Percentiles rank a stretch among this genome's conserved stretches.
phyloP scores from a whole-genome alignment of 2,888 invertebrate genomes.

The Pycnomerus fuliginosus region DNA sequence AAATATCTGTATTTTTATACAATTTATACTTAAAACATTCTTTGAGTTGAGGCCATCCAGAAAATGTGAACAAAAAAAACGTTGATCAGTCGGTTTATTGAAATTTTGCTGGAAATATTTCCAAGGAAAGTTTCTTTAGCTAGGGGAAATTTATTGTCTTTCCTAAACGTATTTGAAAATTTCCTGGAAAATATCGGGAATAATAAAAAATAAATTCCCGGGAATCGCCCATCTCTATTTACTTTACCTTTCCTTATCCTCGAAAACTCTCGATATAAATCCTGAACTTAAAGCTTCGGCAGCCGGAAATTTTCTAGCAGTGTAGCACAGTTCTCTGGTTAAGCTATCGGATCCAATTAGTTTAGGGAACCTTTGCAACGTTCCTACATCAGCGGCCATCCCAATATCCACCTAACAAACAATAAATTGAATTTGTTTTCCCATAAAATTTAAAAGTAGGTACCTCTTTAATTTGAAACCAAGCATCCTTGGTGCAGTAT shows the following conservation, averaged over 20 bases:
- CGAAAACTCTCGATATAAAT: conserved; percentile 75
- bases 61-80: too few species aligned
- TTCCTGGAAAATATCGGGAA: too few species aligned
- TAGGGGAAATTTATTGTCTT: too few species aligned
- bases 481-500: conserved; percentile 86
- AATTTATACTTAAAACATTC: too few species aligned
- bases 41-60: too few species aligned
- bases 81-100: too few species aligned
- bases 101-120: too few species aligned
- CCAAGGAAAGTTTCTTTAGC: too few species aligned
- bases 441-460: conserved; percentile 4
- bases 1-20: too few species aligned
- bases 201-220: neutral
- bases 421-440: conserved; percentile 4
- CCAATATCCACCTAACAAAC: conserved; percentile 65
- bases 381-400: conserved; percentile 94
- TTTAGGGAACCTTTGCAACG: conserved; percentile 89
- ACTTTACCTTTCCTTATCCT: conserved; percentile 66
- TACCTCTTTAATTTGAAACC: conserved; percentile 89
- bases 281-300: conserved; percentile 81
- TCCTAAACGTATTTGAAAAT: too few species aligned
- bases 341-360: conserved; percentile 85
- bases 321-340: conserved; percentile 83
- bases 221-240: neutral
- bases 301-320: conserved; percentile 78